These are phyloP conservation scores for Helicoverpa zea DNA, from an alignment of 1,140 invertebrate genomes.

Conservation along the genomic window DNA sequence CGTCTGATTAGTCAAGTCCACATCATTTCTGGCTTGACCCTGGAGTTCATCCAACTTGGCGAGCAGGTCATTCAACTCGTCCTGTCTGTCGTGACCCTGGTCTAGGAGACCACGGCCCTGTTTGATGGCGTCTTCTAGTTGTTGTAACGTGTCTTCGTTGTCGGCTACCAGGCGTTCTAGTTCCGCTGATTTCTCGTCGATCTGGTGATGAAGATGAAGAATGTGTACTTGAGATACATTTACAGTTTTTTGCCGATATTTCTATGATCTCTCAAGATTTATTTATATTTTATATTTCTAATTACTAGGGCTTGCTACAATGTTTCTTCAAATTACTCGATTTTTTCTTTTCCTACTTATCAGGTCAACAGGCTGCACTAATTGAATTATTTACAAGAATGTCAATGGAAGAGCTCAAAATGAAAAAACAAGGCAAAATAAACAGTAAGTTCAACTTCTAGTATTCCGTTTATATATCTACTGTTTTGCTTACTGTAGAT, in stretches of 20 bases:
- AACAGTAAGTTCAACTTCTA: too few species aligned
- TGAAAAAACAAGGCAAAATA: not conserved
- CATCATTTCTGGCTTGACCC: slow-evolving; percentile 92
- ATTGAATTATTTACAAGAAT: not conserved
- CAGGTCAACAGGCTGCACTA: too few species aligned
- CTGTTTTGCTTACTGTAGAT: not conserved
- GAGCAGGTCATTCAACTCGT: slow-evolving; percentile 88
- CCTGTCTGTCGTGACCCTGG: slow-evolving; percentile 89
- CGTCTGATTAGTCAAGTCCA: slow-evolving; percentile 94
- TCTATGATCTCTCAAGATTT: too few species aligned
- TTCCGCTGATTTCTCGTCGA: slow-evolving; percentile 76
- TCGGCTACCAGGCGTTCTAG: slow-evolving; percentile 79
- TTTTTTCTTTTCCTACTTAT: too few species aligned
- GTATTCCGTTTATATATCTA: too few species aligned
- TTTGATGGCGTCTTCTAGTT: slow-evolving; percentile 68
- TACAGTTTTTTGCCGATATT: too few species aligned
- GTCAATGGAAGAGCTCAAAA: not conserved
- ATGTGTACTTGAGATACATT: too few species aligned
- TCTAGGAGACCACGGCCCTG: slow-evolving; percentile 88
- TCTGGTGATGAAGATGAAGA: slow-evolving; percentile 54
- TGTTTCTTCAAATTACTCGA: too few species aligned
- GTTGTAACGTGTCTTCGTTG: slow-evolving; percentile 74
- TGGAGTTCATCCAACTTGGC: slow-evolving; percentile 90
- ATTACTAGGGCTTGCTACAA: too few species aligned
- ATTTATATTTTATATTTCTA: too few species aligned